Conservation (phyloP, 2,113 vertebrate species). For the Atractosteus spatula region DNA sequence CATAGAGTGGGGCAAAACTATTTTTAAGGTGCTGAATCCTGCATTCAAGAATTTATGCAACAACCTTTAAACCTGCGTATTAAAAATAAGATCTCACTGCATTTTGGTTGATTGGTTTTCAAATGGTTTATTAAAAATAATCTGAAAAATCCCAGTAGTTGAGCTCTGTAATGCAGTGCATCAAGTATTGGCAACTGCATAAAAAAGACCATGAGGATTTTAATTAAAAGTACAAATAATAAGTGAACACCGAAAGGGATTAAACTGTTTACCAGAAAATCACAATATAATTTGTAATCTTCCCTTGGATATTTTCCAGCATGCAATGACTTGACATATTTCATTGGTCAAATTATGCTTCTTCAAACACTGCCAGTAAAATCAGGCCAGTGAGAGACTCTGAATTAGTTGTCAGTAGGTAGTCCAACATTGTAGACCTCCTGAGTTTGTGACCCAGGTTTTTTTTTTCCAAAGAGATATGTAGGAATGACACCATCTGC, state of each 20-base stretch:
- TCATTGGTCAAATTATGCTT: constrained; percentile 29
- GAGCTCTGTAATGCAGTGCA: constrained; percentile 59
- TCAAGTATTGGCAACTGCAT: constrained; percentile 70
- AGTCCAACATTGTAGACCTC: no score
- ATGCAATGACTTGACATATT: constrained; percentile 54
- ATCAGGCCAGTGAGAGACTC: neutral
- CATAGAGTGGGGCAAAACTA: constrained; percentile 62
- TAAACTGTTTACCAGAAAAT: constrained; percentile 64
- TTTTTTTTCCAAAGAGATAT: no score
- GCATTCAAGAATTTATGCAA: constrained; percentile 49
- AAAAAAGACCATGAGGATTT: constrained; percentile 63
- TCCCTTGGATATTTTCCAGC: constrained; percentile 52
- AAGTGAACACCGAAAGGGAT: constrained; percentile 64
- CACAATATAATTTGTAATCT: constrained; percentile 55
- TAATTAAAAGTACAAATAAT: constrained; percentile 71
- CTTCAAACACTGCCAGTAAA: neutral
- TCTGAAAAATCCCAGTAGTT: constrained; percentile 63
- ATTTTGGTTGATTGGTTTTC: constrained; percentile 64
- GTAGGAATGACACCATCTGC: no score
- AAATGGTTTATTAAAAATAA: constrained; percentile 69
- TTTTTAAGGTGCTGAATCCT: constrained; percentile 49
- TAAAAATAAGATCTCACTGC: constrained; percentile 62
- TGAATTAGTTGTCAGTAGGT: neutral
- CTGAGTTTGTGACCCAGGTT: no score
- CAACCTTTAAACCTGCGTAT: constrained; percentile 46